Conservation (phyloP, 2,797 vertebrate genomes). For the Urophycis tenuis region DNA sequence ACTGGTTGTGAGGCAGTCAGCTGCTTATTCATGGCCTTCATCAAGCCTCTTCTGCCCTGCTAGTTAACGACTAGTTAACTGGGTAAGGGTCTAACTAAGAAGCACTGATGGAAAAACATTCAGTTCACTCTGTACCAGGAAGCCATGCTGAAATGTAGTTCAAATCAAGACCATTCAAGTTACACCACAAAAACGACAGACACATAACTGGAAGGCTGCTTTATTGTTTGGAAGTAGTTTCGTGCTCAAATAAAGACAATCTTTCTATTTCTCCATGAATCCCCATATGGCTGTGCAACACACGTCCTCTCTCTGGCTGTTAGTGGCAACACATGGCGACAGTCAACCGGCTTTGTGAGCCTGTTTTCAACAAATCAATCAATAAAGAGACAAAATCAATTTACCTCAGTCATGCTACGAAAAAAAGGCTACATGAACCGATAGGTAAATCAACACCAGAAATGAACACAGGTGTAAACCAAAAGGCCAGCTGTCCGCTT, state of each 20-base stretch:
- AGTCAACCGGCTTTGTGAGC: slow-evolving; percentile 59
- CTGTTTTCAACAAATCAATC: slow-evolving; percentile 55
- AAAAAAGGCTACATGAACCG: slow-evolving; percentile 63
- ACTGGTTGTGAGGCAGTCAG: neutral
- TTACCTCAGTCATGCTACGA: slow-evolving; percentile 75
- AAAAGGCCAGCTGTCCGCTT: slow-evolving; percentile 70
- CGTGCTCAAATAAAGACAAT: slow-evolving; percentile 82
- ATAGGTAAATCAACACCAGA: slow-evolving; percentile 61
- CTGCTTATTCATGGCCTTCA: too few species aligned
- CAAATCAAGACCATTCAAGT: slow-evolving; percentile 1
- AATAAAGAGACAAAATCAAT: slow-evolving; percentile 61
- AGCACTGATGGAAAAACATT: neutral
- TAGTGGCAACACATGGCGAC: slow-evolving; percentile 75
- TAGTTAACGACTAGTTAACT: too few species aligned
- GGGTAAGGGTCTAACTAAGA: neutral
- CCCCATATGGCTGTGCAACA: slow-evolving; percentile 75
- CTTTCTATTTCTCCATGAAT: slow-evolving; percentile 71
- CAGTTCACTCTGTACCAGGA: neutral
- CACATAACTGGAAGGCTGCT: slow-evolving; percentile 78
- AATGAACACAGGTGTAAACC: slow-evolving; percentile 67
- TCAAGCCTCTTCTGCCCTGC: neutral
- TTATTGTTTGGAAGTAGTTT: slow-evolving; percentile 83
- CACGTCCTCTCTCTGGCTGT: slow-evolving; percentile 70
- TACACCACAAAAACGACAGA: slow-evolving; percentile 58
- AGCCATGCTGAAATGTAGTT: neutral